Base-by-base conservation (phyloP, 2,113 vertebrate species). In the Microtus pennsylvanicus region DNA sequence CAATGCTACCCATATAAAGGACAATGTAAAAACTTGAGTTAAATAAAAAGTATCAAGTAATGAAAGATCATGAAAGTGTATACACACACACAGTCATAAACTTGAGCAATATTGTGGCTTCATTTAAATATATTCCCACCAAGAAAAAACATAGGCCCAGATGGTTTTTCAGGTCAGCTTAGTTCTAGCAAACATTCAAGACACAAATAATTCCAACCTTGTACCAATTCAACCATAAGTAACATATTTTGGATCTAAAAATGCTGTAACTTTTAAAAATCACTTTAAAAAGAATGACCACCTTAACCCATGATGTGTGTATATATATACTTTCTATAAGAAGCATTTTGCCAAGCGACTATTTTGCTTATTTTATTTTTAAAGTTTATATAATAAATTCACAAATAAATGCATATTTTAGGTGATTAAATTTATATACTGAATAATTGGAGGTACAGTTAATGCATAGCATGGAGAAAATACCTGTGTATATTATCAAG, bases 161-260 rank as follows among this genome's bases (percentile, higher is more conserved):
- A 87, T 87, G 83, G 63, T 50, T 87, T 85, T 87, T 67, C 63
- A 87, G 83, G 83, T 87, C 83, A 69, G 17, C 19, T 69, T 5
- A 50, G 17, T 69, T 87, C 28, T 50, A 87, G 63, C 42, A 87
- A 87, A 87, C 30, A 13, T 35, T 87, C 9, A 87, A 87, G 83
- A 87, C 42, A 65, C 83, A 87, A 87, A 69, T 87, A 87, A 87
- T 87, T 69, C 63, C 30, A 69, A 69, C 17, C n/a, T 86, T 87
- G 42, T 11, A 69, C 63, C 42, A 67, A 69, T 69, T 24, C 42
- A 69, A 33, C 83, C 63, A 50, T 69, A 69, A 69, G 83, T 69
- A 87, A 50, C 42, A 69, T 35, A 87, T 47, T 87, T 69, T 35
- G 63, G 47, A 69, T 13, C 83, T 69, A 87, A 87, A 69, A 69